Evolutionary conservation across 2,797 vertebrate species (phyloP).

Genomic region (Rhynchonycteris naso): DNA sequence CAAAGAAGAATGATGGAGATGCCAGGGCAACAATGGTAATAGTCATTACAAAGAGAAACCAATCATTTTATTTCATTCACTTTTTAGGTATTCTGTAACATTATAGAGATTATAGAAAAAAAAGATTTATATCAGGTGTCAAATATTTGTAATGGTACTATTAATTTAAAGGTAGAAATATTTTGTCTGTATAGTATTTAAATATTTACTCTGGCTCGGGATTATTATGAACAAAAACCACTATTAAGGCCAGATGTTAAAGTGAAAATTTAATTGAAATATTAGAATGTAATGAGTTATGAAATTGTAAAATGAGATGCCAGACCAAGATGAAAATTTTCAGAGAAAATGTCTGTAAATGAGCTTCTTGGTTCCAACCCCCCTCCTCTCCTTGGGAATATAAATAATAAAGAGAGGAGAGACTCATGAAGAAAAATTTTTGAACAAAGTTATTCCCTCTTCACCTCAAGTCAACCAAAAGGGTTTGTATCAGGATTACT

Average conservation of each 20-base stretch:
- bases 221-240: constrained; percentile 6
- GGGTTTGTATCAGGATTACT: background rate
- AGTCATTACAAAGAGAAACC: background rate
- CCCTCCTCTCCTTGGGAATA: background rate
- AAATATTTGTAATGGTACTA: constrained; percentile 36
- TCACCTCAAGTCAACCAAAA: background rate
- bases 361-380: background rate
- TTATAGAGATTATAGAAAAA: background rate
- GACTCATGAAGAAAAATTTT: constrained; percentile 5
- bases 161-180: constrained; percentile 46
- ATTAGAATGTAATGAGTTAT: constrained; percentile 53
- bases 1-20: background rate
- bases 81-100: background rate
- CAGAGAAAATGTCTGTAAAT: constrained; percentile 43
- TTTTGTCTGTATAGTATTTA: constrained; percentile 22
- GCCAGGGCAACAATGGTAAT: background rate
- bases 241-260: constrained; percentile 15
- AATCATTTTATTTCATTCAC: background rate
- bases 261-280: constrained; percentile 54
- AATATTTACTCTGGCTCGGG: constrained; percentile 14
- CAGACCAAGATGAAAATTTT: constrained; percentile 45
- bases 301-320: constrained; percentile 52
- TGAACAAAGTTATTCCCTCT: constrained; percentile 1
- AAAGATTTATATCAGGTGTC: background rate
- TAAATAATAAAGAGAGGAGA: constrained; percentile 20